Evolutionary conservation across 2,113 vertebrate species (phyloP).

Genomic region (Aegotheles bennettii): DNA sequence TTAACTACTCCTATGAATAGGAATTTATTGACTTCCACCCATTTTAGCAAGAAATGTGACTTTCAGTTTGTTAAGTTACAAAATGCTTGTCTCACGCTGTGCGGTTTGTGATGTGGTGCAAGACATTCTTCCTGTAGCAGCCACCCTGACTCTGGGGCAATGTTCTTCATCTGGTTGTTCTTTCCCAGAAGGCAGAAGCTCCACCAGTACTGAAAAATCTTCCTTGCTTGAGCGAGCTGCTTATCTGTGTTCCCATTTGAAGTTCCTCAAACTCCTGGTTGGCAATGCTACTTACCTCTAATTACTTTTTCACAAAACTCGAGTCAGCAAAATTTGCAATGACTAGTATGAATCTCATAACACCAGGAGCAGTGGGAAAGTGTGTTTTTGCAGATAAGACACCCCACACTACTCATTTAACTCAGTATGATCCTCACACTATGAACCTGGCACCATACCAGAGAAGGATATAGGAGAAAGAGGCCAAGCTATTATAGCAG

Average conservation of each 20-base stretch:
- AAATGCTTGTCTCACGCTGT: background rate
- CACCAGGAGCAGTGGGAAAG: background rate
- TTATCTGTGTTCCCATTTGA: background rate
- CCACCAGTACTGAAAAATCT: background rate
- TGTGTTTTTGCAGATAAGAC: background rate
- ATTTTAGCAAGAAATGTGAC: slow-evolving; percentile 44
- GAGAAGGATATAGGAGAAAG: background rate
- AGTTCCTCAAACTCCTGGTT: background rate
- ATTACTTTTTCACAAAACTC: background rate
- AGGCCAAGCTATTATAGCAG: background rate
- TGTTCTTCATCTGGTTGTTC: background rate
- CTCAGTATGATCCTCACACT: background rate
- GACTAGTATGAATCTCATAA: background rate
- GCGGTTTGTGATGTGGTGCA: background rate
- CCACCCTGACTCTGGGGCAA: background rate
- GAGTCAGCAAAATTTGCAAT: slow-evolving; percentile 1
- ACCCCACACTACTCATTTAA: background rate
- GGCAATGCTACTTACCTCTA: background rate
- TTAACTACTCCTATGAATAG: slow-evolving; percentile 54
- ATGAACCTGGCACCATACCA: background rate
- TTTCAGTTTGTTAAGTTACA: slow-evolving; percentile 1
- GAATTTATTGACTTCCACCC: slow-evolving; percentile 50
- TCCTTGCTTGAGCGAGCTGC: background rate
- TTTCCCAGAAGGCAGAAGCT: background rate
- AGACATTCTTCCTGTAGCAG: background rate